These are phyloP conservation scores for Drosophila eohydei DNA, from an alignment of 2,888 invertebrate species.

Conservation along the genomic window DNA sequence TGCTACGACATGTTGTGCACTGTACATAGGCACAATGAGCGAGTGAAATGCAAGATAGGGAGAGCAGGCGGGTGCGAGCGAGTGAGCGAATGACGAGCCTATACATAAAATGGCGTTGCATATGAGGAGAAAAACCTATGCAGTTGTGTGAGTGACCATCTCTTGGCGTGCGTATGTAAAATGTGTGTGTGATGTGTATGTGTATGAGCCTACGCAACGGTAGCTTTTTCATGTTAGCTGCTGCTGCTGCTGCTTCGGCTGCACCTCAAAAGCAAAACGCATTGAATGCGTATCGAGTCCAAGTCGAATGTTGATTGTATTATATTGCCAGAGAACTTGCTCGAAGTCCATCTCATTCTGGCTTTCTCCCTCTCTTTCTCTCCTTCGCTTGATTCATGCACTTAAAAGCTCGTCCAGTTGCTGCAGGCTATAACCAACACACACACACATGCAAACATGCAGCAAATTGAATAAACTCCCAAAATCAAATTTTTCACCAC, in stretches of 20 bases:
- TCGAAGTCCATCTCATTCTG: background rate
- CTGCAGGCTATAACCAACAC: constrained; percentile 21
- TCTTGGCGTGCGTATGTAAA: constrained; percentile 10
- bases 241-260: constrained; percentile 36
- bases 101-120: constrained; percentile 68
- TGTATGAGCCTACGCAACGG: constrained; percentile 57
- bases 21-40: constrained; percentile 43
- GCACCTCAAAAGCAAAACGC: constrained; percentile 67
- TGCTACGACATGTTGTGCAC: constrained; percentile 32
- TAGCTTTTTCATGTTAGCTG: constrained; percentile 43
- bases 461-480: constrained; percentile 79
- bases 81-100: constrained; percentile 66
- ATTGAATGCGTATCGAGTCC: constrained; percentile 78
- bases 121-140: constrained; percentile 58
- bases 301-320: constrained; percentile 78
- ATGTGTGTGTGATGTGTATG: constrained; percentile 10
- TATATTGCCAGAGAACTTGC: constrained; percentile 64
- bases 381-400: constrained; percentile 35
- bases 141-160: constrained; percentile 41
- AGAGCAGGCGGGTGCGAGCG: constrained; percentile 27
- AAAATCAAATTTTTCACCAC: constrained; percentile 79
- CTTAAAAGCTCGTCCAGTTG: constrained; percentile 46
- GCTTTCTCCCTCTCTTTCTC: background rate
- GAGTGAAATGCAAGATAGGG: constrained; percentile 37
- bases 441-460: constrained; percentile 23